These are phyloP conservation scores for Cistogaster globosa DNA, from an alignment of 2,888 invertebrate species.

Conservation along the genomic window DNA sequence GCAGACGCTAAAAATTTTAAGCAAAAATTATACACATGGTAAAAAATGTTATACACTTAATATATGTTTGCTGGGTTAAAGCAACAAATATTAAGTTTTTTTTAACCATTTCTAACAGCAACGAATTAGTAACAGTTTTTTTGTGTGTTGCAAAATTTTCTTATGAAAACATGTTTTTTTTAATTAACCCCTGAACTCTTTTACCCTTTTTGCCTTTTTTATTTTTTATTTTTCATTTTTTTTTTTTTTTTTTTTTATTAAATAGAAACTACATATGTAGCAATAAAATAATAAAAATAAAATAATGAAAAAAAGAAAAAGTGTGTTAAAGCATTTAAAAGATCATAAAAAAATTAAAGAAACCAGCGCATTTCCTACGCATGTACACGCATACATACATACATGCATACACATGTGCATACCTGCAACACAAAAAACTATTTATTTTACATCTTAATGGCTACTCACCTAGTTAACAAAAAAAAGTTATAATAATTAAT, in stretches of 20 bases:
- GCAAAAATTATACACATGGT: too few species aligned
- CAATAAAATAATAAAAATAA: conserved; percentile 7
- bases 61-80: too few species aligned
- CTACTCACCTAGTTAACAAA: not conserved
- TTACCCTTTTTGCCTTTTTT: conserved; percentile 9
- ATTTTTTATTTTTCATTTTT: not conserved
- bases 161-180: conserved; percentile 43
- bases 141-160: conserved; percentile 30
- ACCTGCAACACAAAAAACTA: not conserved
- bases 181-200: conserved; percentile 63
- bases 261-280: conserved; percentile 4
- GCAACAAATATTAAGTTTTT: not conserved
- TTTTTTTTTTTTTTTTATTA: conserved; percentile 1
- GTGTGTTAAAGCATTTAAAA: conserved; percentile 25
- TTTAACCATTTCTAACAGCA: conserved; percentile 7
- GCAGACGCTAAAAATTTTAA: too few species aligned
- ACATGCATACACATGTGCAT: not conserved
- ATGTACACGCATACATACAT: not conserved
- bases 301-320: conserved; percentile 6
- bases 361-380: conserved; percentile 40
- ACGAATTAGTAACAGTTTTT: conserved; percentile 39
- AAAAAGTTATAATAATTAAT: not conserved
- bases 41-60: too few species aligned
- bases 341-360: conserved; percentile 21
- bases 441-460: not conserved